Conservation (phyloP, 1,140 invertebrate species). For the Phenacoccus solenopsis region DNA sequence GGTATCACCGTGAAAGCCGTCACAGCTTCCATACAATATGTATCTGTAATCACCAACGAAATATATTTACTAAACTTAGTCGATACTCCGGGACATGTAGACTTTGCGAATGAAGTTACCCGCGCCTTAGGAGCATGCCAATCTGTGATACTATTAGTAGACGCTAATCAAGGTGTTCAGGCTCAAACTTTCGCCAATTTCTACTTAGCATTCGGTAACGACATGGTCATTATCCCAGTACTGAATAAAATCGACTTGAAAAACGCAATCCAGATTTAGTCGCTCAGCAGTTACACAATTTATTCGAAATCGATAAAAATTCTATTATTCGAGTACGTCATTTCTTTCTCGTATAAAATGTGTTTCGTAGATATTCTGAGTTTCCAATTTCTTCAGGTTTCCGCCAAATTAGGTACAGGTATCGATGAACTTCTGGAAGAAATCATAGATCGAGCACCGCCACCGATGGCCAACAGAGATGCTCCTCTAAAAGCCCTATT, state of each 20-base stretch:
- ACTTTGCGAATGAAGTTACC: conserved; percentile 93
- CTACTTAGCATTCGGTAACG: conserved; percentile 72
- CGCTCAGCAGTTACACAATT: conserved; percentile 57
- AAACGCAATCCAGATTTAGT: conserved; percentile 75
- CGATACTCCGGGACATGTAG: conserved; percentile 97
- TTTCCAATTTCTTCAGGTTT: conserved; percentile 42
- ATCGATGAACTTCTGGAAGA: conserved; percentile 60
- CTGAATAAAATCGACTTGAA: conserved; percentile 96
- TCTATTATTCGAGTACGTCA: conserved; percentile 46
- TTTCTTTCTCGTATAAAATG: not conserved
- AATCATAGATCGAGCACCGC: conserved; percentile 64
- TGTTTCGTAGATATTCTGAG: not conserved
- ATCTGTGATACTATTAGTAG: conserved; percentile 87
- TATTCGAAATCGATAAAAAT: conserved; percentile 69
- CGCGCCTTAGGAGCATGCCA: conserved; percentile 82
- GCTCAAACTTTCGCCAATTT: conserved; percentile 97
- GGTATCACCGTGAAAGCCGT: conserved; percentile 99
- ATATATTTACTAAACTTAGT: conserved; percentile 89
- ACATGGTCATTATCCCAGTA: conserved; percentile 78
- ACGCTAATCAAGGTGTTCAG: conserved; percentile 89
- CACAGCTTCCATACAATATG: conserved; percentile 77
- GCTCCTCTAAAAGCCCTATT: conserved; percentile 63
- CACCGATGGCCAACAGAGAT: conserved; percentile 46
- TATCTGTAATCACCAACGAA: conserved; percentile 39
- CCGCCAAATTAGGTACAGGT: conserved; percentile 79